phyloP scores from a whole-genome alignment of 2,797 vertebrate species.

The Lacerta bilineata region DNA sequence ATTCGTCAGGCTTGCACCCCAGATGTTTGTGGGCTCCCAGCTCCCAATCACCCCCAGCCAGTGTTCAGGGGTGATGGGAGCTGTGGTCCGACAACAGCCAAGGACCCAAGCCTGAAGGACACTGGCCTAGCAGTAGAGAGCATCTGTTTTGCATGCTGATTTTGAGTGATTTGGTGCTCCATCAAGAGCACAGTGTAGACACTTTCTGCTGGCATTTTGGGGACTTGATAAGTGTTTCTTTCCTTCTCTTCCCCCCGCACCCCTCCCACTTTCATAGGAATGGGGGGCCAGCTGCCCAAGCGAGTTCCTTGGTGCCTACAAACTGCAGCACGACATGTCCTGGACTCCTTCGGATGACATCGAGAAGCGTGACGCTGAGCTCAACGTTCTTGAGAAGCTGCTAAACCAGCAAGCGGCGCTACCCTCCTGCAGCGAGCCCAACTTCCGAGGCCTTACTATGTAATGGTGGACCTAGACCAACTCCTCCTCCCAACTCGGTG shows the following conservation, averaged over 20 bases:
- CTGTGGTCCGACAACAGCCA: too few species aligned
- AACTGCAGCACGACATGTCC: conserved; percentile 95
- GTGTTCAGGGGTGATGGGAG: too few species aligned
- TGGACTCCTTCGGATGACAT: conserved; percentile 90
- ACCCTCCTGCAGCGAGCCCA: conserved; percentile 79
- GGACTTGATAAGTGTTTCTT: not conserved
- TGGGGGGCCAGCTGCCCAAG: conserved; percentile 91
- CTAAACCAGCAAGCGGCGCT: conserved; percentile 85
- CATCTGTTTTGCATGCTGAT: too few species aligned
- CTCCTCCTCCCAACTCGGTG: too few species aligned
- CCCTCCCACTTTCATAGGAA: conserved; percentile 82
- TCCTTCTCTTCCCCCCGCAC: not conserved
- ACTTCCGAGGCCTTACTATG: conserved; percentile 85
- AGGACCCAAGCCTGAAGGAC: too few species aligned
- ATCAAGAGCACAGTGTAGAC: not conserved
- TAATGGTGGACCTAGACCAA: conserved; percentile 33
- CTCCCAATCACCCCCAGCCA: too few species aligned
- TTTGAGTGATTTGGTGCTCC: too few species aligned
- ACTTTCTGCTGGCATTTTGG: not conserved
- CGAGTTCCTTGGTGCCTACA: conserved; percentile 89
- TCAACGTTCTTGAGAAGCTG: conserved; percentile 88
- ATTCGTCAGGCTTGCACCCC: too few species aligned
- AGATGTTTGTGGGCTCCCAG: too few species aligned
- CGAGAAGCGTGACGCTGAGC: conserved; percentile 87
- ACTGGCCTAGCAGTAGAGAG: too few species aligned